Evolutionary conservation across 2,888 invertebrate species (phyloP).

Genomic region (Callimorpha dominula): DNA sequence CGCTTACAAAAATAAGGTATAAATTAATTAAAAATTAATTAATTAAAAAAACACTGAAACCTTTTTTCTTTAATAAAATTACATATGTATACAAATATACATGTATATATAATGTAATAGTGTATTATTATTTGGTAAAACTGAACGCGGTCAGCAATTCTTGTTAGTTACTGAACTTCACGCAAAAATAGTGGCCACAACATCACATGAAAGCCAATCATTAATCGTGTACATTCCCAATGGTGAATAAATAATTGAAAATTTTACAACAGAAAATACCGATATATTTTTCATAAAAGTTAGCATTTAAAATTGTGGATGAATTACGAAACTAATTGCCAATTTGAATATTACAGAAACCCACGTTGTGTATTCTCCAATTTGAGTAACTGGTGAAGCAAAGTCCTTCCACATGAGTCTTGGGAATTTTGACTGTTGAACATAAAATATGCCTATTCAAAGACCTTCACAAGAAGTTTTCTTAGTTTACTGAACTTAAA

Average conservation of each 20-base stretch:
- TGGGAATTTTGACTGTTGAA: neutral
- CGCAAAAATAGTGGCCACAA: neutral
- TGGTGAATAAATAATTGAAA: constrained; percentile 8
- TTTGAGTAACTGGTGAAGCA: neutral
- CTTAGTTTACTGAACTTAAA: neutral
- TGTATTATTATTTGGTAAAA: neutral
- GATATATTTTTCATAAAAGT: constrained; percentile 14
- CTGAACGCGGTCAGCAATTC: neutral
- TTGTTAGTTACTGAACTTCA: neutral
- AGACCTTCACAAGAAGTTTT: neutral
- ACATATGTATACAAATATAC: no score
- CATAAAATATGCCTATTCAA: neutral
- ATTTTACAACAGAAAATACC: constrained; percentile 5
- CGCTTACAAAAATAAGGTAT: neutral
- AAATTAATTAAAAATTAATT: neutral
- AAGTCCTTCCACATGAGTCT: neutral
- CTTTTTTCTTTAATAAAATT: no score
- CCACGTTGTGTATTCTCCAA: neutral
- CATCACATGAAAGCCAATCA: neutral
- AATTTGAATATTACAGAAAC: constrained; percentile 15
- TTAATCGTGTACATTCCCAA: neutral
- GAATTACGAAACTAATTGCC: constrained; percentile 19
- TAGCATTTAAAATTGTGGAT: constrained; percentile 17
- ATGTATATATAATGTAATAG: no score
- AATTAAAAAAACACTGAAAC: no score